Base-by-base conservation (phyloP, 2,888 invertebrate species). In the Cephus pulcher region DNA sequence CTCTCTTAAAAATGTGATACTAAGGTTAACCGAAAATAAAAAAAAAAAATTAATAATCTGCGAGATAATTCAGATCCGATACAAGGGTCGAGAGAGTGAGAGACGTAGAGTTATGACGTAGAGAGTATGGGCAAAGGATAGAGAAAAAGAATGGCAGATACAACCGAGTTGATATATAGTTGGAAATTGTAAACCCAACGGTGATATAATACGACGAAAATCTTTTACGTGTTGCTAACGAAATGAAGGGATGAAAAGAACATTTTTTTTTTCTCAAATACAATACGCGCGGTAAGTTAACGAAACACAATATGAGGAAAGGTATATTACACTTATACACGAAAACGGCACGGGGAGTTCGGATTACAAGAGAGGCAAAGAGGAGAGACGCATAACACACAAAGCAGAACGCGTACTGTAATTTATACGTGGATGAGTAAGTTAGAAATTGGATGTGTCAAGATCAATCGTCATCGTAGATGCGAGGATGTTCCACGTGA, bases 1-100 rank as follows among this genome's bases (percentile, higher is more conserved):
- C 84, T 85, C 82, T 83, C 83, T 83, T 75, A 81, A 84, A 71
- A 84, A 85, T 85, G 87, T 86, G 85, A 88, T 86, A 88, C 84
- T 87, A 86, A 85, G 84, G 84, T 87, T 86, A 86, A 85, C 80
- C 82, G 78, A 81, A 80, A 78, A 68, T 34, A 12, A 33, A 32
- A 71, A 12, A n/a, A 70, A 70, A 71, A 30, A 70, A 70, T 12
- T n/a, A 37, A 37, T 4, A 37, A 37, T 37, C 23, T 6, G 56
- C 23, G 23, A 56, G 6, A 56, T 15, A 56, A 74, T n/a, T 30
- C n/a, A 69, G 76, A 78, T 75, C 30, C 34, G 34, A 11, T 34
- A 34, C 34, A 11, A 68, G 69, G 68, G n/a, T 23, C 73, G 34
- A 35, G 70, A 74, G 70, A 73, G 30, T 56, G 77, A 76, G 35